Conservation (phyloP, 2,113 vertebrate genomes). For the Capra hircus region DNA sequence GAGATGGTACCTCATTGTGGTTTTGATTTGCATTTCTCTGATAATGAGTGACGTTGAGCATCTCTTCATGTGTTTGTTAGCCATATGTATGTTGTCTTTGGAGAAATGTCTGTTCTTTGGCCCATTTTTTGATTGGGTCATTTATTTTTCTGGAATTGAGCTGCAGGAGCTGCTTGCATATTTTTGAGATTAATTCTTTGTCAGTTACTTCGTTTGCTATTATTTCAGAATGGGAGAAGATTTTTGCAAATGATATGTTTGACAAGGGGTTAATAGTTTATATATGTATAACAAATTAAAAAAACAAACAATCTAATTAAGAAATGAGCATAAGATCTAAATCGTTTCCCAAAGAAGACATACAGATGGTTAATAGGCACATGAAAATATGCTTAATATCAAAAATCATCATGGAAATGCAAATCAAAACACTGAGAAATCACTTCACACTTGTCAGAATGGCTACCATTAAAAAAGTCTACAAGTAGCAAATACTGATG, state of each 20-base stretch:
- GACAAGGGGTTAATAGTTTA: background rate
- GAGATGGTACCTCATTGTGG: too few species aligned
- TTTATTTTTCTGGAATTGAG: too few species aligned
- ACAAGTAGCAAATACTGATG: background rate
- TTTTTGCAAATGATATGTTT: background rate
- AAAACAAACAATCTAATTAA: background rate
- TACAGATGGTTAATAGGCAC: background rate
- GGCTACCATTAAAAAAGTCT: background rate
- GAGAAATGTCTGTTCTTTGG: too few species aligned
- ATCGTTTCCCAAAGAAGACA: background rate
- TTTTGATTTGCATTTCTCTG: too few species aligned
- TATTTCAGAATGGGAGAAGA: background rate
- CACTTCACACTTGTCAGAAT: background rate
- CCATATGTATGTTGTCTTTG: too few species aligned
- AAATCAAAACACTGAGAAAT: background rate
- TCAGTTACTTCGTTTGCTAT: too few species aligned
- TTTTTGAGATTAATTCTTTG: too few species aligned
- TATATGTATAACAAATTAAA: background rate
- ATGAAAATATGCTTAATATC: background rate
- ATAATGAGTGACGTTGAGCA: too few species aligned
- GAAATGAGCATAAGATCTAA: background rate
- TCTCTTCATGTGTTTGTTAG: too few species aligned
- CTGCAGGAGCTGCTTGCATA: too few species aligned
- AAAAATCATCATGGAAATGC: background rate
- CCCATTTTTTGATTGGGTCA: too few species aligned